Evolutionary conservation across 2,888 invertebrate genomes (phyloP).

Genomic region (Tenthredo distinguenda): DNA sequence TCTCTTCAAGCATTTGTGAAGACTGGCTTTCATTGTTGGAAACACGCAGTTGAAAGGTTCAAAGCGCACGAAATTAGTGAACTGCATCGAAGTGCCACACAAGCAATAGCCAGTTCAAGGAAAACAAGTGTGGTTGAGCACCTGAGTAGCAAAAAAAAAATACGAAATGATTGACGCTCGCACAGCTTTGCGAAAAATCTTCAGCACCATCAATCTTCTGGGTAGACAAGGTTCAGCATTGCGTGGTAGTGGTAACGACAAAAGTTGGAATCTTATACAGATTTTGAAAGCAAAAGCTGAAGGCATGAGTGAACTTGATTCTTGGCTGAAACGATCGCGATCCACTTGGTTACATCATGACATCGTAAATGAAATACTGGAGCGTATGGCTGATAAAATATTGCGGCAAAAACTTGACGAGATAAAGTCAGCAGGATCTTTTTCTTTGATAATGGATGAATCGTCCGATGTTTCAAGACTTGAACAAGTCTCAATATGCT

Average conservation of each 20-base stretch:
- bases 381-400: conserved; percentile 54
- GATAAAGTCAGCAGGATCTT: conserved; percentile 55
- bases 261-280: conserved; percentile 57
- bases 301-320: conserved; percentile 57
- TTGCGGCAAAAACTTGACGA: conserved; percentile 50
- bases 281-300: conserved; percentile 57
- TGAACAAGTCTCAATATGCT: conserved; percentile 46
- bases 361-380: conserved; percentile 54
- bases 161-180: conserved; percentile 59
- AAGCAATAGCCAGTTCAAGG: conserved; percentile 52
- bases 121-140: conserved; percentile 57
- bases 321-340: conserved; percentile 52
- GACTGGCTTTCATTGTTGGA: conserved; percentile 59
- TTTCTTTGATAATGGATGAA: conserved; percentile 56
- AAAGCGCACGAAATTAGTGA: conserved; percentile 57
- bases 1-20: conserved; percentile 50
- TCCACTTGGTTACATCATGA: conserved; percentile 47
- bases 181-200: conserved; percentile 58
- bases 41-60: conserved; percentile 58
- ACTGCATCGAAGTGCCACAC: conserved; percentile 55
- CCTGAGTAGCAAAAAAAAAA: conserved; percentile 54
- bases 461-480: conserved; percentile 44
- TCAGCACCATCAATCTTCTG: conserved; percentile 56
- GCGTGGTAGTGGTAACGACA: conserved; percentile 52
- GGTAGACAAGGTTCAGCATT: conserved; percentile 48